Evolutionary conservation across 2,888 invertebrate genomes (phyloP).

Genomic region (Cheilosia variabilis): DNA sequence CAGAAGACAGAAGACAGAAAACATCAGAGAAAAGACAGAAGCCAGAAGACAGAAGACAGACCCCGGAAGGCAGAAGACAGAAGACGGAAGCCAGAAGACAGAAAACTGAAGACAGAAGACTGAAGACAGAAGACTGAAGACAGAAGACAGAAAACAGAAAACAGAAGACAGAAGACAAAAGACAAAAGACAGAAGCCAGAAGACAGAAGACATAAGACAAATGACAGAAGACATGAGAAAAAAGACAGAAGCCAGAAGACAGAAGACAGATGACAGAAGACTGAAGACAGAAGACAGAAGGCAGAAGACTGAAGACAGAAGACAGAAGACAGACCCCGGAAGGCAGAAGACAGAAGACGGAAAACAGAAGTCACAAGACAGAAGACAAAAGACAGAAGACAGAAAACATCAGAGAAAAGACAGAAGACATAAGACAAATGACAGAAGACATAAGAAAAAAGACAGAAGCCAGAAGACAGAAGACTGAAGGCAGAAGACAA

Average conservation of each 20-base stretch:
- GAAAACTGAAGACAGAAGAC: not conserved
- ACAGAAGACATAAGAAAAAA: not conserved
- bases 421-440: not conserved
- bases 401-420: too few species aligned
- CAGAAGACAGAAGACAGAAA: not conserved
- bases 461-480: not conserved
- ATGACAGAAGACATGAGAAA: not conserved
- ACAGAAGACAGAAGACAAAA: not conserved
- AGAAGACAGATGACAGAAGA: not conserved
- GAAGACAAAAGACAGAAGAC: too few species aligned
- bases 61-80: not conserved
- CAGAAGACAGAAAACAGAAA: not conserved
- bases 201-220: not conserved
- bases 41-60: not conserved
- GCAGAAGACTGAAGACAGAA: not conserved
- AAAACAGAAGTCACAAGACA: too few species aligned
- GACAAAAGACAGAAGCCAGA: too few species aligned
- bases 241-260: too few species aligned
- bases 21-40: too few species aligned
- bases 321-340: not conserved
- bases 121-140: not conserved
- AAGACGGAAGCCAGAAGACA: not conserved
- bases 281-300: not conserved
- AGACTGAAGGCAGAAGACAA: not conserved
- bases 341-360: not conserved